phyloP scores from a whole-genome alignment of 64 coral and sea anemone species.

The Pocillopora verrucosa region DNA sequence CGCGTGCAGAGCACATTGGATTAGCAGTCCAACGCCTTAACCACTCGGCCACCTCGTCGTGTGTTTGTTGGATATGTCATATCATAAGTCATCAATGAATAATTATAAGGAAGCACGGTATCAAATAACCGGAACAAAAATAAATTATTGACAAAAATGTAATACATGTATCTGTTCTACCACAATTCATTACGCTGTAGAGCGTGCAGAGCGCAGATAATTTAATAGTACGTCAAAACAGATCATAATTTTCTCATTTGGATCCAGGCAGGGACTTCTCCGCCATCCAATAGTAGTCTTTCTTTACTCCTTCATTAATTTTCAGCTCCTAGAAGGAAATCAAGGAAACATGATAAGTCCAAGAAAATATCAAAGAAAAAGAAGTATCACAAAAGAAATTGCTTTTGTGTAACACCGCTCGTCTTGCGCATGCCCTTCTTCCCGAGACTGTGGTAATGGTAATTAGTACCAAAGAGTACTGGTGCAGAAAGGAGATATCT shows the following conservation, averaged over 20 bases:
- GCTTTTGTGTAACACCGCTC: slow-evolving; percentile 20
- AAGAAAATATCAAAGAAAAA: slow-evolving; percentile 6
- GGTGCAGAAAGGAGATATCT: too few relatives aligned
- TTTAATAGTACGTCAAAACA: too few relatives aligned
- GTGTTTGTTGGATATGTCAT: too few relatives aligned
- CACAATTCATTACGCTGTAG: too few relatives aligned
- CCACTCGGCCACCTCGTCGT: slow-evolving; percentile 87
- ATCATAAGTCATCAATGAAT: background rate
- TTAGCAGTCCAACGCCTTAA: slow-evolving; percentile 98
- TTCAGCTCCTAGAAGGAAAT: slow-evolving; percentile 15
- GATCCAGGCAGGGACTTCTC: background rate
- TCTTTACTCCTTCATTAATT: background rate
- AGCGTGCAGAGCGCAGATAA: too few relatives aligned
- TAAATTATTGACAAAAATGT: too few relatives aligned
- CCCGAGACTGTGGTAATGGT: slow-evolving; percentile 24
- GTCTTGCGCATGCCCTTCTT: slow-evolving; percentile 16
- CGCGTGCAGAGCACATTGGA: slow-evolving; percentile 89
- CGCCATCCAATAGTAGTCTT: background rate
- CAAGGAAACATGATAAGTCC: background rate
- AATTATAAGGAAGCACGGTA: background rate
- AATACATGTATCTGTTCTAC: too few relatives aligned
- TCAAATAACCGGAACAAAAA: too few relatives aligned
- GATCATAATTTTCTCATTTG: background rate
- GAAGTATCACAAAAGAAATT: slow-evolving; percentile 14
- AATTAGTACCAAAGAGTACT: too few relatives aligned